phyloP scores from a whole-genome alignment of 2,113 vertebrate species.

The Columba livia region DNA sequence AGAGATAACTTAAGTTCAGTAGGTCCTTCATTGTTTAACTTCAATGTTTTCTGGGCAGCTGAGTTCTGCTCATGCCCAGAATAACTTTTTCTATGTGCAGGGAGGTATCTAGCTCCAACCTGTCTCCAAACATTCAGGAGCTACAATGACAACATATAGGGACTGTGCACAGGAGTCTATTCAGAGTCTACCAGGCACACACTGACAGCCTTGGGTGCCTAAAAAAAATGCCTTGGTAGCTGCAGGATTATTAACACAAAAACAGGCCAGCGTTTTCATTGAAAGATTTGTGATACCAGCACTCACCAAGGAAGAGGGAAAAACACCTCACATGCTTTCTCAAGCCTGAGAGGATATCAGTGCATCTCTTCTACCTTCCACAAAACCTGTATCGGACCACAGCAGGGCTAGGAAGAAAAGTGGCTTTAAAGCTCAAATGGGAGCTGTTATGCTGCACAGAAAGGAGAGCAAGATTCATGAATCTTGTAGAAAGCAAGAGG shows the following conservation, averaged over 20 bases:
- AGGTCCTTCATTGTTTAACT: not conserved
- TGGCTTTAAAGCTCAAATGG: not conserved
- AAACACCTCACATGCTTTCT: not conserved
- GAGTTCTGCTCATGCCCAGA: not conserved
- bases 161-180: not conserved
- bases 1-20: not conserved
- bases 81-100: not conserved
- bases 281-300: not conserved
- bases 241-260: not conserved
- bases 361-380: not conserved
- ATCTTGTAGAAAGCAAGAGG: not conserved
- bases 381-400: fast-evolving
- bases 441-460: not conserved
- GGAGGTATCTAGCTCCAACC: not conserved
- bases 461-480: not conserved
- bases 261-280: not conserved
- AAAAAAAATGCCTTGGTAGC: not conserved
- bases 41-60: not conserved
- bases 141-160: not conserved
- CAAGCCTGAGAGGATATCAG: not conserved
- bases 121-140: not conserved
- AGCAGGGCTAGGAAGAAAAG: not conserved
- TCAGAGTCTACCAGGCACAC: not conserved
- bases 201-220: not conserved
- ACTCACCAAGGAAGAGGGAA: not conserved